phyloP scores from a whole-genome alignment of 1,140 invertebrate genomes.

The Drosophila nasuta region DNA sequence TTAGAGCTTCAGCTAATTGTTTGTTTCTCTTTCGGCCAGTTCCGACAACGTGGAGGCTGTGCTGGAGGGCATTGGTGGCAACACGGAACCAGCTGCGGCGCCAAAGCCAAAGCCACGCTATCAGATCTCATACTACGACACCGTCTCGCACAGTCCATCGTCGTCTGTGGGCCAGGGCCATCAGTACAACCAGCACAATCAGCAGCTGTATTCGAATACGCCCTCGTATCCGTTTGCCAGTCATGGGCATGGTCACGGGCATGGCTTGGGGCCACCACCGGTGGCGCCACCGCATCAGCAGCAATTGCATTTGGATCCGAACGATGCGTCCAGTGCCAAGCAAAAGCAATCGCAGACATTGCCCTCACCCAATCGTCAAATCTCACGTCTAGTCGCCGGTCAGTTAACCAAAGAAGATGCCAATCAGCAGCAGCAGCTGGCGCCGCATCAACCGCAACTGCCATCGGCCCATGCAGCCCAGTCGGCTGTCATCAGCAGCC shows the following conservation, averaged over 20 bases:
- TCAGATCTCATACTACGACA: conserved; percentile 82
- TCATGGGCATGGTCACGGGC: conserved; percentile 44
- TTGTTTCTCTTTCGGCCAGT: conserved; percentile 24
- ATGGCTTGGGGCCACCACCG: conserved; percentile 62
- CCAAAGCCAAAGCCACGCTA: conserved; percentile 76
- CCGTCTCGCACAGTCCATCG: conserved; percentile 65
- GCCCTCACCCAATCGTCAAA: conserved; percentile 81
- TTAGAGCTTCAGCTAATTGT: not conserved
- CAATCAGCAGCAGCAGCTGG: conserved; percentile 38
- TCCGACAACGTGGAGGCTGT: conserved; percentile 84
- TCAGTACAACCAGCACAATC: conserved; percentile 75
- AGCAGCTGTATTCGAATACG: conserved; percentile 77
- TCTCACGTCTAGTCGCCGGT: conserved; percentile 72
- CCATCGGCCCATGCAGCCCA: conserved; percentile 6
- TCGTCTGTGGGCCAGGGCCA: conserved; percentile 60
- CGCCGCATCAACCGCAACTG: conserved; percentile 18
- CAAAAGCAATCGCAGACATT: conserved; percentile 80
- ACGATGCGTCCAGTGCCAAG: conserved; percentile 57
- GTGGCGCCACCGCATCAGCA: conserved; percentile 70
- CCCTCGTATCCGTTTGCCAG: conserved; percentile 57
- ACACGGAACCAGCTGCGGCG: conserved; percentile 49
- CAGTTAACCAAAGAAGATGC: conserved; percentile 75
- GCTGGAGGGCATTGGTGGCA: conserved; percentile 78
- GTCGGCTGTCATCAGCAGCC: conserved; percentile 42
- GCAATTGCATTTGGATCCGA: conserved; percentile 72